Conservation (phyloP, 2,888 invertebrate genomes). For the Trichopria drosophilae region DNA sequence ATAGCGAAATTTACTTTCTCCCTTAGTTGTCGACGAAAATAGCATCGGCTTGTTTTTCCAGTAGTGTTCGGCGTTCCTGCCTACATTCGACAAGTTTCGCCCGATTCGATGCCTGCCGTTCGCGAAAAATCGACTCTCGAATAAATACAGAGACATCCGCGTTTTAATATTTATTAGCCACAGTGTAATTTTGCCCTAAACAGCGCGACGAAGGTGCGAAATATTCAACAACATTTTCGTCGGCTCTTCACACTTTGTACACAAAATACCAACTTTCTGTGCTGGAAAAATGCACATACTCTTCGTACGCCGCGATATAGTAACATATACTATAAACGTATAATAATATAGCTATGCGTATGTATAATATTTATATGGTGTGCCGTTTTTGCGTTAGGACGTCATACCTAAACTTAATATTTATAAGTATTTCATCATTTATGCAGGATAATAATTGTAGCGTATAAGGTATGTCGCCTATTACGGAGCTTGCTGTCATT, state of each 20-base stretch:
- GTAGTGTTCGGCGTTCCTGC: too few relatives aligned
- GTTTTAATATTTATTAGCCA: too few relatives aligned
- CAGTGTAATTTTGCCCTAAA: conserved; percentile 16
- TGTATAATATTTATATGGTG: conserved; percentile 49
- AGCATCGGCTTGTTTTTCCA: too few relatives aligned
- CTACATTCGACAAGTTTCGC: too few relatives aligned
- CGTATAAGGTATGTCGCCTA: conserved; percentile 38
- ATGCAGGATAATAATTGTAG: conserved; percentile 41
- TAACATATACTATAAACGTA: conserved; percentile 40
- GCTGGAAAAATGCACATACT: conserved; percentile 52
- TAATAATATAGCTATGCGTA: conserved; percentile 36
- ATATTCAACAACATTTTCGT: too few relatives aligned
- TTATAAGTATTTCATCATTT: conserved; percentile 43
- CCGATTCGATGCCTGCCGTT: too few relatives aligned
- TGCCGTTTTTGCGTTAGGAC: conserved; percentile 44
- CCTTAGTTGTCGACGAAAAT: too few relatives aligned
- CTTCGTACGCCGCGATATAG: conserved; percentile 43
- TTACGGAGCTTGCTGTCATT: conserved; percentile 27
- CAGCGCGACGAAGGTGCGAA: too few relatives aligned
- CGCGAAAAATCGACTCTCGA: too few relatives aligned
- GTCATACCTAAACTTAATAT: conserved; percentile 45
- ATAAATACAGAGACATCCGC: too few relatives aligned
- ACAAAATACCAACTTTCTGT: conserved; percentile 56
- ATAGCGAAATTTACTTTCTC: too few relatives aligned
- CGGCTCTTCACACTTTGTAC: conserved; percentile 45